These are phyloP conservation scores for Epirrhoe tristata DNA, from an alignment of 2,888 invertebrate genomes.

Conservation along the genomic window DNA sequence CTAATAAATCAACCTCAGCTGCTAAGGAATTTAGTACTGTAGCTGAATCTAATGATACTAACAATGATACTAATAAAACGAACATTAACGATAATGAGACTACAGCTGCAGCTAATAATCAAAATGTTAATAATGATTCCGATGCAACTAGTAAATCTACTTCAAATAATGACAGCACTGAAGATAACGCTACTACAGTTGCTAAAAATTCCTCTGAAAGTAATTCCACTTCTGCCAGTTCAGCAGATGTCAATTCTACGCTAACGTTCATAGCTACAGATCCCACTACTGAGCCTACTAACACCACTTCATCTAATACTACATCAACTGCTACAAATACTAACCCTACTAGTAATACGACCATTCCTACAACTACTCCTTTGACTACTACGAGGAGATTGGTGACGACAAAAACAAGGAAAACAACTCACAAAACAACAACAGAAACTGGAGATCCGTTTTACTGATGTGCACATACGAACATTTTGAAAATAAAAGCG, in stretches of 20 bases:
- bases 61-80: background rate
- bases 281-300: background rate
- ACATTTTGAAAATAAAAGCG: background rate
- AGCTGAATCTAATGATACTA: background rate
- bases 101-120: background rate
- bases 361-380: background rate
- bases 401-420: conserved; percentile 6
- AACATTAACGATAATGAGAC: background rate
- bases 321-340: conserved; percentile 2
- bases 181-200: too few relatives aligned
- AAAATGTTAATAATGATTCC: background rate
- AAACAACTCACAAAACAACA: conserved; percentile 13
- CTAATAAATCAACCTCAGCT: background rate
- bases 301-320: conserved; percentile 2
- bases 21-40: background rate
- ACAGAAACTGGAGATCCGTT: conserved; percentile 30
- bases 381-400: background rate
- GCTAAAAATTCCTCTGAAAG: too few relatives aligned
- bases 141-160: background rate
- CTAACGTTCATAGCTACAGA: conserved; percentile 1
- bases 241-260: background rate
- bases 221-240: background rate
- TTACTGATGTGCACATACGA: conserved; percentile 20
- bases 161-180: background rate
- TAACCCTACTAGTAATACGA: background rate